Base-by-base conservation (phyloP, 2,797 vertebrate species). In the Pitangus sulphuratus region DNA sequence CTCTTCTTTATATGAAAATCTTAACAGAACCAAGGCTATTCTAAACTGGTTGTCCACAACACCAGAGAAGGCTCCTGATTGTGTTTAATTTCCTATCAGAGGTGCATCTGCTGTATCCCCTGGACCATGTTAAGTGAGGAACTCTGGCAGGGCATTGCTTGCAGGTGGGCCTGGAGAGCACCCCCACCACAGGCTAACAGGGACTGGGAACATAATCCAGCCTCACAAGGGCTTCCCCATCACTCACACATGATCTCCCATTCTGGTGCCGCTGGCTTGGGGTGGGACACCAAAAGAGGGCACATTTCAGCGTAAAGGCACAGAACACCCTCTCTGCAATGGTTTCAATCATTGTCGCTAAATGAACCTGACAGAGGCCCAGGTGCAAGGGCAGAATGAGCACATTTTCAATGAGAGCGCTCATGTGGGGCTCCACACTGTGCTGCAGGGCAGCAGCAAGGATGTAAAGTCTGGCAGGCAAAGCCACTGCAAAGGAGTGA, bases 191-290 rank as follows among this genome's bases (percentile, higher is more conserved):
- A 15, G 53, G 12, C 30, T 60, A 13, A 17, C 12, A 35, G 22
- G 19, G 5, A 26, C 19, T 14, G 15, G 5, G 58, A 17, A 56
- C 1, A 2, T 61, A 33, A 78, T 19, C 37, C 45, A 71, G 21
- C 31, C 25, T 56, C 53, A 48, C 13, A 39, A 42, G 37, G 25
- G 15, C 53, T 78, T 62, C 18, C 33, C 18, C 33, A 40, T 48
- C 48, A 9, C 15, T 66, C n/a, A 35, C 15, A 44, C 7, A 8
- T 0, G 0, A 3, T 35, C 5, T 37, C 14, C 58, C 28, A 6
- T 82, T 61, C 62, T 65, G 22, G 54, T 62, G 42, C 12, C 12
- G 61, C n/a, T 83, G 37, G 17, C 26, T 77, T n/a, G 35, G 39
- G 15, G n/a, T 66, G 54, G 11, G 31, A 57, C 31, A 44, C 24